Evolutionary conservation across 1,140 invertebrate genomes (phyloP), one percentile per base, ranked within the genome.

Genomic region (Trichonephila clavata): DNA sequence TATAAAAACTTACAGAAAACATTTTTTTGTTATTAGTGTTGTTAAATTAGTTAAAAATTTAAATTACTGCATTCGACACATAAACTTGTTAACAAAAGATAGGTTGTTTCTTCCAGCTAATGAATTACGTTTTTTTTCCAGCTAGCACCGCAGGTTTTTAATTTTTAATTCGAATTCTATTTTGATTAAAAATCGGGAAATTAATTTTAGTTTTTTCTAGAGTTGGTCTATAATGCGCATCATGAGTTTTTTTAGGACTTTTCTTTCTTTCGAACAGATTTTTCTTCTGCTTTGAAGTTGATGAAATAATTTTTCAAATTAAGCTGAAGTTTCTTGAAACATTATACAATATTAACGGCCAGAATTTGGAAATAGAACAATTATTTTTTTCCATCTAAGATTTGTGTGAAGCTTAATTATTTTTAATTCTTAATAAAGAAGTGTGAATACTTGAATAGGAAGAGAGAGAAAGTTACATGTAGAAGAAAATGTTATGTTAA

Each of bases 1-100:
- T 80, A 84, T 32, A 90, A 92, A 84, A 84, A 92, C 71, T 60
- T 20, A 5, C 7, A 43, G 43, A 84, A 83, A 24, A 84, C 90
- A 50, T 39, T 61, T 83, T 65, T 92, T 92, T 92, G 27, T 86
- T 57, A 14, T 87, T 39, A n/a, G n/a, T 32, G 32, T 80, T 83
- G 43, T 84, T 80, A 92, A 60, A 92, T 92, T 92, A 92, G 80
- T 92, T 92, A 65, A 92, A 92, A 92, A 81, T 92, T 92, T 84
- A 92, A 92, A 39, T 63, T 65, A 50, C 60, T 89, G 68, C 63
- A 32, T 77, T 89, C 87, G 68, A 89, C 27, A 60, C 27, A 32
- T 68, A 71, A 89, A 89, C 63, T 89, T 68, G 71, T 89, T 89
- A 89, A 89, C 86, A 87, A 32, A 87, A 87, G 86, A 60, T 87